These are phyloP conservation scores for Idaea biselata DNA, from an alignment of 2,888 invertebrate genomes.

Conservation along the genomic window DNA sequence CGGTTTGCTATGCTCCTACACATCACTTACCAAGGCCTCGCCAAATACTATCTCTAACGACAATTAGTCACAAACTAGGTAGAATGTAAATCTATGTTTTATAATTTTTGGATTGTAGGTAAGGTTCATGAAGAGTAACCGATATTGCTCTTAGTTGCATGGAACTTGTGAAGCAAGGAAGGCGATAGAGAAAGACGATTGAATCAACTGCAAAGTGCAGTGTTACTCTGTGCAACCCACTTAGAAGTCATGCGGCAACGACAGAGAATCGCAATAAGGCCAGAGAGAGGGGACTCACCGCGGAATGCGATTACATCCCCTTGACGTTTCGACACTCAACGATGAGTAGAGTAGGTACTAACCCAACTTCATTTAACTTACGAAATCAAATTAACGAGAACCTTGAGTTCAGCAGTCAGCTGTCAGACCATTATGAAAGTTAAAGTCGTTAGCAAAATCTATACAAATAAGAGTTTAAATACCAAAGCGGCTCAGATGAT, in stretches of 20 bases:
- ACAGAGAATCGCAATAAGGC: constrained; percentile 46
- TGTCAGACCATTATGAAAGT: neutral
- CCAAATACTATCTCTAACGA: constrained; percentile 26
- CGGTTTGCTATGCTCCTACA: constrained; percentile 54
- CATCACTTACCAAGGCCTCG: constrained; percentile 54
- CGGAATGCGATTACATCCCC: constrained; percentile 66
- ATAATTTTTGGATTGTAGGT: neutral
- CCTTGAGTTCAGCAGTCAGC: constrained; percentile 19
- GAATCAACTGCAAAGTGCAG: constrained; percentile 20
- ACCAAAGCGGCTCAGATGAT: neutral
- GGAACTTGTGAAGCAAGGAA: neutral
- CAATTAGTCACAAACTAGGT: constrained; percentile 14
- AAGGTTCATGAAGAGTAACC: neutral
- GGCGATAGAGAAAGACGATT: neutral
- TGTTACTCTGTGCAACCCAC: constrained; percentile 39
- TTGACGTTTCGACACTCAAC: constrained; percentile 56
- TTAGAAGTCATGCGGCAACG: constrained; percentile 38
- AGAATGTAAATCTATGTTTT: neutral
- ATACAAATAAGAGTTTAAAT: neutral
- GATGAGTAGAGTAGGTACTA: constrained; percentile 38
- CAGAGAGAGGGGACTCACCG: constrained; percentile 52
- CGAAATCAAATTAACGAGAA: constrained; percentile 24
- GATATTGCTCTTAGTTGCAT: constrained; percentile 9
- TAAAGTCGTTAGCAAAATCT: constrained; percentile 5
- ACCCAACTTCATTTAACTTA: constrained; percentile 41